Conservation (phyloP, 2,797 vertebrate genomes). For the Eurystomus glaucurus region DNA sequence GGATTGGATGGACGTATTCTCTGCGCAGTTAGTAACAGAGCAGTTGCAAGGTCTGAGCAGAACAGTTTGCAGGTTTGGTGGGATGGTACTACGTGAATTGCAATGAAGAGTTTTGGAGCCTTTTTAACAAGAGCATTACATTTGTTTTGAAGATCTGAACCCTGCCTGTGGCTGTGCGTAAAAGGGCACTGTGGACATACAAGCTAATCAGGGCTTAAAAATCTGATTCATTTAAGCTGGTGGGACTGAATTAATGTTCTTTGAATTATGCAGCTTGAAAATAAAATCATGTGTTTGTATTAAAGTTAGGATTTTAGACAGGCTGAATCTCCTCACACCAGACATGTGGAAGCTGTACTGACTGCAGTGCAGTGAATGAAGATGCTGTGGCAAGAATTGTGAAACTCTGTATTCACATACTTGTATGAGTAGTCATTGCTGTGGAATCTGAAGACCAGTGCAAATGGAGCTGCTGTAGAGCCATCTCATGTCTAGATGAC, state of each 20-base stretch:
- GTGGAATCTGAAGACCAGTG: not conserved
- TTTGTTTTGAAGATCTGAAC: not conserved
- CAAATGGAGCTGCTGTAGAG: not conserved
- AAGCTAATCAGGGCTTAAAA: not conserved
- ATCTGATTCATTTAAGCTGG: not conserved
- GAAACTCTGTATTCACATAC: not conserved
- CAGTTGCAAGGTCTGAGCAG: not conserved
- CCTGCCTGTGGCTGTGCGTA: not conserved
- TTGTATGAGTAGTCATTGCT: not conserved
- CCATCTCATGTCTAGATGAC: not conserved
- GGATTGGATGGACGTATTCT: not conserved
- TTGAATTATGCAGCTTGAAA: not conserved
- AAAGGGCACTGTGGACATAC: not conserved
- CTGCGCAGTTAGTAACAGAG: not conserved
- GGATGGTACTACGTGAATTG: not conserved
- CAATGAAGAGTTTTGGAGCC: not conserved
- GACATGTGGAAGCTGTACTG: not conserved
- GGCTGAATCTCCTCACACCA: not conserved
- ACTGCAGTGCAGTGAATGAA: fast-evolving
- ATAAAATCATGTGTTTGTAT: not conserved
- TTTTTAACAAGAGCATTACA: not conserved
- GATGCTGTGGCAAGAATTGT: not conserved
- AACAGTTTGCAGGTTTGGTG: not conserved
- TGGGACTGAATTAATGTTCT: not conserved
- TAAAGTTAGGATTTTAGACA: not conserved